Percentiles rank a stretch among this genome's conserved stretches.
These are phyloP conservation scores for Fratercula arctica DNA, from an alignment of 2,797 vertebrate genomes.

Conservation along the genomic window DNA sequence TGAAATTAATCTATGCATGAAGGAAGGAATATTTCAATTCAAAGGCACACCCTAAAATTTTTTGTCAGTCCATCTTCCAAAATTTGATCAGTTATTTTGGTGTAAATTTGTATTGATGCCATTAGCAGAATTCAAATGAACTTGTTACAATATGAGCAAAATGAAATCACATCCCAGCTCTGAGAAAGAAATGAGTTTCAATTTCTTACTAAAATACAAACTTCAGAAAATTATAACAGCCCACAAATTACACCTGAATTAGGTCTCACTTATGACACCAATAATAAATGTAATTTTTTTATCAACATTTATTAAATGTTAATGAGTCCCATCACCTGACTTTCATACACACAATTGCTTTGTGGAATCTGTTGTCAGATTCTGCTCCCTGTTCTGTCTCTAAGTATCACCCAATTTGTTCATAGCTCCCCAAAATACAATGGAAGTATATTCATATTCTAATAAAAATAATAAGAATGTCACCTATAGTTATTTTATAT, in stretches of 20 bases:
- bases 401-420: background rate
- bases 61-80: background rate
- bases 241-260: background rate
- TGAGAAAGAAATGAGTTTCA: background rate
- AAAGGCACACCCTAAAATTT: background rate
- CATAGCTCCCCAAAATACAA: background rate
- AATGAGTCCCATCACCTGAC: background rate
- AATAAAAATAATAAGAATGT: background rate
- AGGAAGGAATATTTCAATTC: background rate
- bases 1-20: background rate
- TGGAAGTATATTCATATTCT: background rate
- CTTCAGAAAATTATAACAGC: background rate
- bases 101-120: background rate
- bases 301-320: constrained; percentile 5
- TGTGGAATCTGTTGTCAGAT: background rate
- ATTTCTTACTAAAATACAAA: background rate
- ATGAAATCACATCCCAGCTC: background rate
- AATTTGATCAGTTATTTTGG: background rate
- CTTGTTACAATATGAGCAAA: background rate
- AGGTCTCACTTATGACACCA: background rate
- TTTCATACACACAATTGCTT: background rate
- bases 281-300: constrained; percentile 10
- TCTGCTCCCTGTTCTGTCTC: background rate
- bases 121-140: background rate
- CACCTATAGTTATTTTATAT: background rate